Conservation (phyloP, 2,113 vertebrate species). For the Toxotes jaculatrix region DNA sequence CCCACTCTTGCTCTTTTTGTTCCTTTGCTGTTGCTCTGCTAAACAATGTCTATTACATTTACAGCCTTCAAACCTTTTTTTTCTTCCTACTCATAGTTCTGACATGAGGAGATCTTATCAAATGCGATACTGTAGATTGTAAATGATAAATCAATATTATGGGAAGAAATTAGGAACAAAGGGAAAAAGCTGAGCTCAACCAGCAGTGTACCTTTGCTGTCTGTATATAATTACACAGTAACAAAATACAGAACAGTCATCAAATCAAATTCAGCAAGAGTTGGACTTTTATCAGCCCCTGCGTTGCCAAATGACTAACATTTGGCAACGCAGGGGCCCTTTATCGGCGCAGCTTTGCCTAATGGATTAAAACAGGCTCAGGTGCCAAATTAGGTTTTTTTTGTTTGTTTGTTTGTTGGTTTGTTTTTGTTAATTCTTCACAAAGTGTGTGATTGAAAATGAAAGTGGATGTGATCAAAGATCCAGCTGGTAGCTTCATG, state of each 20-base stretch:
- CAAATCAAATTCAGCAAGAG: neutral
- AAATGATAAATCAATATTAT: constrained; percentile 8
- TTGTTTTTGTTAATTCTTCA: constrained; percentile 16
- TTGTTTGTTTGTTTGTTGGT: neutral
- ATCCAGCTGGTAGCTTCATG: neutral
- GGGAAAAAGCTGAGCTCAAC: neutral
- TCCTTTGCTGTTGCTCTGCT: constrained; percentile 48
- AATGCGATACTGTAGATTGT: constrained; percentile 15
- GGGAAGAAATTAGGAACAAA: neutral
- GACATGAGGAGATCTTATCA: constrained; percentile 6
- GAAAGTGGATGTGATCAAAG: constrained; percentile 1
- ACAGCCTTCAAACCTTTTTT: constrained; percentile 1
- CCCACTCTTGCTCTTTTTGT: constrained; percentile 66
- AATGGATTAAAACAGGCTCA: neutral
- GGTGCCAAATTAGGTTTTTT: constrained; percentile 2
- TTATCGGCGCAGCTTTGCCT: constrained; percentile 4
- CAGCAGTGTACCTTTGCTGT: neutral
- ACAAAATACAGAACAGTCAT: neutral
- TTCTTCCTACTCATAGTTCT: neutral
- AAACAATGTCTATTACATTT: constrained; percentile 48
- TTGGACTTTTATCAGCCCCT: constrained; percentile 5
- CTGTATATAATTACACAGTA: neutral
- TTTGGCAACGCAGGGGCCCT: neutral
- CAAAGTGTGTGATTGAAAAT: constrained; percentile 25
- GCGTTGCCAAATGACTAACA: neutral